Base-by-base conservation (phyloP, 1,140 invertebrate species). In the Drosophila aff. region DNA sequence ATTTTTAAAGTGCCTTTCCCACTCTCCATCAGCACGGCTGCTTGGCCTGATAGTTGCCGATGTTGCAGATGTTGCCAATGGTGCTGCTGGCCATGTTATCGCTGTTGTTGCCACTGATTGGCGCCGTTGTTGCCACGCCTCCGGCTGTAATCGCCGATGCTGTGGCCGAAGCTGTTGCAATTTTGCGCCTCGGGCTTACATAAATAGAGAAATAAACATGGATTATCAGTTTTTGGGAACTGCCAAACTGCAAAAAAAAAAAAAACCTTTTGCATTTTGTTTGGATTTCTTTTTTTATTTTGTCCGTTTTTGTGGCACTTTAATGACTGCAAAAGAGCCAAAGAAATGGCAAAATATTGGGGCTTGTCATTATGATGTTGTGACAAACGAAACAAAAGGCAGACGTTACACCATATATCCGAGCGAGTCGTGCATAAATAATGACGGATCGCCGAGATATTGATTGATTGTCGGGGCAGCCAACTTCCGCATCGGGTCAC, bases 361-460 rank as follows among this genome's bases (percentile, higher is more conserved):
- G 64, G 36, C 21, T 43, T 8, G 57, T 68, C 57, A 69, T 78
- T 69, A 69, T 31, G 64, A 43, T 74, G 72, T 77, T 77, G 63
- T 77, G 75, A 77, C 74, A 77, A 68, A 59, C 57, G 28, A 77
- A 77, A 69, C 75, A 62, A 75, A 63, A 57, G 75, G 74, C 46
- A 67, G 61, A 76, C 21, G 74, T 78, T 78, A 76, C 74, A 76
- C 38, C 61, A 76, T 11, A 41, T 11, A 23, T 18, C 10, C 11
- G 28, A 2, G 23, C 15, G 33, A 15, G 60, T 76, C 50, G 74
- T 76, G 75, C 63, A 77, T 76, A 67, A 46, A 61, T 61, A 67
- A 67, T 55, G 62, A 40, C 53, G 10, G 23, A 2, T 15, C 26
- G 26, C 23, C 18, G 49, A 74, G 49, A 75, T 74, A 74, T 75